Percentiles rank a stretch among this genome's conserved stretches.
Conservation (phyloP, 1,140 invertebrate species). For the Philopotamus ludificatus region DNA sequence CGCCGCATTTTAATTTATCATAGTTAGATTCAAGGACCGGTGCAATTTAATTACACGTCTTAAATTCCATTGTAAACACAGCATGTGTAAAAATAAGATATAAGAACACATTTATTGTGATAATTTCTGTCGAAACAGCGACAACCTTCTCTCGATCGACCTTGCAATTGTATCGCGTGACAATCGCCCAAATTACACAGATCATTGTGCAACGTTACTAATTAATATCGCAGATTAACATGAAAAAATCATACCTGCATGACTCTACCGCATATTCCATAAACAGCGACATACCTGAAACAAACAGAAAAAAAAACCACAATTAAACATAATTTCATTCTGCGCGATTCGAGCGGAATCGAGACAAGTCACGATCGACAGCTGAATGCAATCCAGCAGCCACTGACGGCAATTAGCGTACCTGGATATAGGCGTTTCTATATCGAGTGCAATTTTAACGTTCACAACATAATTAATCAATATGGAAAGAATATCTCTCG, state of each 20-base stretch:
- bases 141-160: slow-evolving; percentile 11
- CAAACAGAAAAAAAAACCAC: slow-evolving; percentile 1
- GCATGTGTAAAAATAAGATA: background rate
- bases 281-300: too few relatives aligned
- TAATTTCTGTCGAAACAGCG: slow-evolving; percentile 9
- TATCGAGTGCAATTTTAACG: background rate
- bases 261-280: too few relatives aligned
- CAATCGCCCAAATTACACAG: slow-evolving; percentile 9
- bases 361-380: background rate
- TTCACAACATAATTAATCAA: too few relatives aligned
- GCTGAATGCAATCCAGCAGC: too few relatives aligned
- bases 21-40: background rate
- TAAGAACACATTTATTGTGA: background rate
- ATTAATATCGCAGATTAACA: too few relatives aligned
- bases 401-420: background rate
- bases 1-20: background rate
- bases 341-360: background rate
- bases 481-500: too few relatives aligned
- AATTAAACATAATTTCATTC: too few relatives aligned
- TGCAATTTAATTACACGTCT: background rate
- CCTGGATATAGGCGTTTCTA: background rate
- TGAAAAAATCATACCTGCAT: too few relatives aligned
- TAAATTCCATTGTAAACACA: background rate
- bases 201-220: background rate
- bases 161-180: slow-evolving; percentile 17